Evolutionary conservation across 2,113 vertebrate genomes (phyloP), one percentile per base, ranked within the genome.

Genomic region (Verasper variegatus): DNA sequence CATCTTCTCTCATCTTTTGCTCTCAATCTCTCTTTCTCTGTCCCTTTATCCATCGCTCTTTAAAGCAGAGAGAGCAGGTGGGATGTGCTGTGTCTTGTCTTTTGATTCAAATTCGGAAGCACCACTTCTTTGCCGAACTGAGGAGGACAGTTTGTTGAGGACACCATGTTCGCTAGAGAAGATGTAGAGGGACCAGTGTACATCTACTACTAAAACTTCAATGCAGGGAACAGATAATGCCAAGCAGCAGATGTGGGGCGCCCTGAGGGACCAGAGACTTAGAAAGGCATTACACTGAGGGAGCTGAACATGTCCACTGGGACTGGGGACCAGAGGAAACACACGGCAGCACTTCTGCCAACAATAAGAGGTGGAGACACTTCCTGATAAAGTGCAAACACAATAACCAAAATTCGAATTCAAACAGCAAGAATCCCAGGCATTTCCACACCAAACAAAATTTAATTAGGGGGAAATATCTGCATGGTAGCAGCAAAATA

Each of bases 71-170:
- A 65, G 58, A 18, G n/a, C 11, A 56, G 35, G 27, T 52, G 5
- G 51, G 27, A 55, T 51, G 15, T 47, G 8, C 13, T 0, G 2
- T 55, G 58, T 70, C 24, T 12, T 23, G 31, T 18, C 27, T 37
- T 80, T 66, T 47, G 55, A 65, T 42, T 74, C 12, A 42, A 65
- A 62, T 66, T 27, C 54, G 7, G 26, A 66, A 62, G 64, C 3
- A 4, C 12, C 18, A 4, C 31, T 67, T 57, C 35, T 12, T 8
- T 35, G 35, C 68, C 8, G 42, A 56, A 54, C 21, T 26, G 21
- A 4, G 51, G 24, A 69, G 60, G 26, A 45, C 35, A 56, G 21
- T 40, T 35, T 23, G 61, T 14, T 24, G 31, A 80, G 67, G 56
- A 60, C 57, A 68, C 45, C 2, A 17, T 31, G 45, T 45, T 68